Evolutionary conservation across 2,113 vertebrate genomes (phyloP).

Genomic region (Saguinus imperator): DNA sequence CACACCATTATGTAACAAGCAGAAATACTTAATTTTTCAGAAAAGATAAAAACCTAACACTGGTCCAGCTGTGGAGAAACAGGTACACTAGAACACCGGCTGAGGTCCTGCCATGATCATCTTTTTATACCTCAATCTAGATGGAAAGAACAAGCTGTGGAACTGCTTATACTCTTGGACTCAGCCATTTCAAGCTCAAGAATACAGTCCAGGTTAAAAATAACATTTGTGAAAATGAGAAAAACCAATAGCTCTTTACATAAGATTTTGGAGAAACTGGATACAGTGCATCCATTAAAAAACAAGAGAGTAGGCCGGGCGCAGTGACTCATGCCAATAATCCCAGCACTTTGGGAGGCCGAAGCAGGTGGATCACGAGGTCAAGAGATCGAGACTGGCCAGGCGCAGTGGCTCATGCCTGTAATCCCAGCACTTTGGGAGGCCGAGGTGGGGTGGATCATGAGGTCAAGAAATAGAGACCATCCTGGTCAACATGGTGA

Average conservation of each 20-base stretch:
- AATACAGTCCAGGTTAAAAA: conserved; percentile 41
- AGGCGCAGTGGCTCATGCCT: too few relatives aligned
- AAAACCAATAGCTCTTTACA: background rate
- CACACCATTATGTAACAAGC: conserved; percentile 3
- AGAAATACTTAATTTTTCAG: conserved; percentile 54
- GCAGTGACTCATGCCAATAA: too few relatives aligned
- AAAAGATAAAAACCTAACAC: background rate
- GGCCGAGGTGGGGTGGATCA: too few relatives aligned
- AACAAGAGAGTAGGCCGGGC: too few relatives aligned
- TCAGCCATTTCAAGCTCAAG: conserved; percentile 20
- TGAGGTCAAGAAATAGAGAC: too few relatives aligned
- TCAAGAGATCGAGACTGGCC: too few relatives aligned
- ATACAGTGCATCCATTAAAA: conserved; percentile 19
- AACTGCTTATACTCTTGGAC: conserved; percentile 1
- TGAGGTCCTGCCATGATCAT: background rate
- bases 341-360: too few relatives aligned
- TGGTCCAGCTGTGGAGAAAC: background rate
- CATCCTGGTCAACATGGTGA: too few relatives aligned
- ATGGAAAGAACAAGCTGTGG: background rate
- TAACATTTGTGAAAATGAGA: background rate
- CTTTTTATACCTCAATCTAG: background rate
- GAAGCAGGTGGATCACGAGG: too few relatives aligned
- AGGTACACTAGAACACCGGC: background rate
- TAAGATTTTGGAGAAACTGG: background rate
- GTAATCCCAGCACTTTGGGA: too few relatives aligned